Evolutionary conservation across 2,888 invertebrate species (phyloP), one percentile per base, ranked within the genome.

Genomic region (Andrena chrysosceles): DNA sequence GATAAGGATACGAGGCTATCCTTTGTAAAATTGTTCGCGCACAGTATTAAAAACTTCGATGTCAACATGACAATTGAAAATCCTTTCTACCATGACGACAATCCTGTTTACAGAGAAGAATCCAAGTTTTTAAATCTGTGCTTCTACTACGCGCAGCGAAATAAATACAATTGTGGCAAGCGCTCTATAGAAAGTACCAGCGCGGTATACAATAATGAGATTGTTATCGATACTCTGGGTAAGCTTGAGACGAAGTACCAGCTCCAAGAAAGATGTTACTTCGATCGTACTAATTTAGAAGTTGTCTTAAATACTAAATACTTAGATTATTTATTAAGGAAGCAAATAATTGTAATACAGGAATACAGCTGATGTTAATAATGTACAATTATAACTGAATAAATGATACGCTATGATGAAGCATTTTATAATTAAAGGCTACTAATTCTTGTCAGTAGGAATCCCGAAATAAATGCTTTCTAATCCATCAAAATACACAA

Each of bases 71-170:
- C 23, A 20, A 87, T 93, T 26, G 87, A 94, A 76, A 95, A 95
- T 90, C 95, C 95, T 2, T 95, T 95, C 89, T 93, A 94, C 72
- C 95, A 95, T 91, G 94, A 95, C 76, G 93, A 94, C 8, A 94
- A 94, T 91, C 94, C 95, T 83, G 94, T 95, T 81, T 95, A 95
- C 87, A 91, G 94, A 75, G 96, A 96, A 93, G 91, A 93, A 59
- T 91, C 94, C 73, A 92, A 91, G 70, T 84, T 93, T 83, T 81
- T 88, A 73, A 87, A 87, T 67, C 64, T 83, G 71, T 88, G 81
- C 33, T 88, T 79, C 52, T 77, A 84, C 68, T 77, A 75, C 20
- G 59, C 59, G 42, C 67, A 66, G 75, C 76, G n/a, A 75, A 75
- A 56, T 7, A 48, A 60, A n/a, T 20, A 42, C 59, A 66, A 16